Evolutionary conservation across 30 jellyfish, hydroid and myxozoan genomes (phyloP).

Genomic region (Aurelia sp.): DNA sequence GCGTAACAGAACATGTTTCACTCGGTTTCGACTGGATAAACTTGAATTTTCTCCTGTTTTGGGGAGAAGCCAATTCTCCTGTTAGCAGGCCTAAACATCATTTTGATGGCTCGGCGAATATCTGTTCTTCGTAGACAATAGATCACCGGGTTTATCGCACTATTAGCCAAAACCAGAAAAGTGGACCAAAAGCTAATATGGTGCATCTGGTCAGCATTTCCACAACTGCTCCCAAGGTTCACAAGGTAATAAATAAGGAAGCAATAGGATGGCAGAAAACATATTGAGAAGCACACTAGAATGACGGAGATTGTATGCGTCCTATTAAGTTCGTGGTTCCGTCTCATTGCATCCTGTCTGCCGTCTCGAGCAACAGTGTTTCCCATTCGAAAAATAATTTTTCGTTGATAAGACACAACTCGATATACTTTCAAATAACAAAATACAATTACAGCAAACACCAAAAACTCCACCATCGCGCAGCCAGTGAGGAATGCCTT

Average conservation of each 20-base stretch:
- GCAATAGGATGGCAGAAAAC: conserved; percentile 17
- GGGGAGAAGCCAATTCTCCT: too few relatives aligned
- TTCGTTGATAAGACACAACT: neutral
- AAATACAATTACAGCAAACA: neutral
- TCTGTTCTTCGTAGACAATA: conserved; percentile 27
- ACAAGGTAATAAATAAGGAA: conserved; percentile 8
- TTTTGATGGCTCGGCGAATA: conserved; percentile 12
- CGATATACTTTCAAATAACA: conserved; percentile 18
- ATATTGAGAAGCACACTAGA: neutral
- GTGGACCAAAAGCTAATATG: conserved; percentile 5
- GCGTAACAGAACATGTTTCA: neutral
- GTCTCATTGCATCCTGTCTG: neutral
- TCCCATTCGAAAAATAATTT: neutral
- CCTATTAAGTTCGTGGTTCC: neutral
- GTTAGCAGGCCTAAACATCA: too few relatives aligned
- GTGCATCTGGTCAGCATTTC: too few relatives aligned
- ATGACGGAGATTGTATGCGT: conserved; percentile 20
- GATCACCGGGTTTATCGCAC: conserved; percentile 36
- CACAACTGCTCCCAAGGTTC: too few relatives aligned
- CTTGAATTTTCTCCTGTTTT: too few relatives aligned
- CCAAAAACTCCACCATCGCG: neutral
- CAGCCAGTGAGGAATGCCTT: neutral
- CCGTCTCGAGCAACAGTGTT: neutral
- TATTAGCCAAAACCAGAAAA: conserved; percentile 5
- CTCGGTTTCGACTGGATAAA: too few relatives aligned